These are phyloP conservation scores for Melanostoma scalare DNA, from an alignment of 2,888 invertebrate species.

Conservation along the genomic window DNA sequence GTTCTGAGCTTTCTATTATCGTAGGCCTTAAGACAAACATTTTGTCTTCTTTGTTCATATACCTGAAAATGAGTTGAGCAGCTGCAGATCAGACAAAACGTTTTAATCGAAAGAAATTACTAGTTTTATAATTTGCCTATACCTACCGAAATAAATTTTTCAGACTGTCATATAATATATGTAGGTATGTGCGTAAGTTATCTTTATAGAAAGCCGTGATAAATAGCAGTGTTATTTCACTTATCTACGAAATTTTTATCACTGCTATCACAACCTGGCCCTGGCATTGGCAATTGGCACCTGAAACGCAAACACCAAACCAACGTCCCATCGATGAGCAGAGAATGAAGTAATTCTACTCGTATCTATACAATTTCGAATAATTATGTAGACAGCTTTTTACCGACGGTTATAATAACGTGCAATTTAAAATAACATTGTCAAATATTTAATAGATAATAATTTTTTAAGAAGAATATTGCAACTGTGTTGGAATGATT, in stretches of 20 bases:
- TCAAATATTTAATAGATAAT: conserved; percentile 4
- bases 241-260: not conserved
- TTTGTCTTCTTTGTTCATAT: too few relatives aligned
- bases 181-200: conserved; percentile 3
- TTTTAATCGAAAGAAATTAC: too few relatives aligned
- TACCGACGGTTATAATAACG: conserved; percentile 38
- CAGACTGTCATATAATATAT: conserved; percentile 5
- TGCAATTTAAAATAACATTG: conserved; percentile 35
- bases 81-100: too few relatives aligned
- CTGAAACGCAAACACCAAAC: conserved; percentile 12
- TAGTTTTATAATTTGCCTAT: too few relatives aligned
- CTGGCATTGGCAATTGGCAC: conserved; percentile 37
- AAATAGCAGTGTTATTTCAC: conserved; percentile 18
- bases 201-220: conserved; percentile 11
- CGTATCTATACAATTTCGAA: not conserved
- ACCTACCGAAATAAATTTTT: not conserved
- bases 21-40: too few relatives aligned
- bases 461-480: conserved; percentile 15
- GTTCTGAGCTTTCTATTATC: too few relatives aligned
- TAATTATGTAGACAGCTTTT: conserved; percentile 9
- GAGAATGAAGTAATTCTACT: conserved; percentile 52
- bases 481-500: conserved; percentile 1
- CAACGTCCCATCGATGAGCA: conserved; percentile 29
- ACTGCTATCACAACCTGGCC: conserved; percentile 7
- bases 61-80: too few relatives aligned